Evolutionary conservation across 1,140 invertebrate species (phyloP).

Genomic region (Drosophila kikkawai): DNA sequence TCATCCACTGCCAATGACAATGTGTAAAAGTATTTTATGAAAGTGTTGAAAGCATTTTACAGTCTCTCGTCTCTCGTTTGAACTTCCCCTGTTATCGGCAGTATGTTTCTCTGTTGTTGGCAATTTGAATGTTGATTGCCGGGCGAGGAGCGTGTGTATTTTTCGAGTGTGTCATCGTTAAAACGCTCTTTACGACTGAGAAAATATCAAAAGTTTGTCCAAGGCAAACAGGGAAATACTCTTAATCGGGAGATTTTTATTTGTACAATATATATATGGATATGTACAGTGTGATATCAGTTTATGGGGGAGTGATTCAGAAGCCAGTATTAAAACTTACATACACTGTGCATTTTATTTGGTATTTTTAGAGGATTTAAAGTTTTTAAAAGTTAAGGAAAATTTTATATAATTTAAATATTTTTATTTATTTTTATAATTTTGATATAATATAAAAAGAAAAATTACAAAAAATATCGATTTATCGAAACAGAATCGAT

Average conservation of each 20-base stretch:
- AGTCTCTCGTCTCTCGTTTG: conserved; percentile 10
- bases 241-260: conserved; percentile 44
- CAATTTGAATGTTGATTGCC: conserved; percentile 65
- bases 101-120: conserved; percentile 41
- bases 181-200: conserved; percentile 62
- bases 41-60: conserved; percentile 70
- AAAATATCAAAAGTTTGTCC: conserved; percentile 16
- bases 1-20: conserved; percentile 65
- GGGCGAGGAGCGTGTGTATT: conserved; percentile 4
- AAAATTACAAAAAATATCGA: too few relatives aligned
- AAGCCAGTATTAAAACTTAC: conserved; percentile 1
- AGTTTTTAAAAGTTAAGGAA: background rate
- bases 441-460: too few relatives aligned
- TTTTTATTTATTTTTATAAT: too few relatives aligned
- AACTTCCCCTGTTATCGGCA: conserved; percentile 58
- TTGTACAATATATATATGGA: background rate
- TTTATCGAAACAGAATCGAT: too few relatives aligned
- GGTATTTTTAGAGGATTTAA: background rate
- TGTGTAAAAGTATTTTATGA: conserved; percentile 74
- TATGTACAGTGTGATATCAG: conserved; percentile 21
- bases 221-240: conserved; percentile 41
- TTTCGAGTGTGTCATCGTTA: conserved; percentile 73
- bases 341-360: background rate
- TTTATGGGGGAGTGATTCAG: conserved; percentile 22
- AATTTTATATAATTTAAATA: too few relatives aligned